These are phyloP conservation scores for Thaumetopoea pityocampa DNA, from an alignment of 1,140 invertebrate genomes.

Conservation along the genomic window DNA sequence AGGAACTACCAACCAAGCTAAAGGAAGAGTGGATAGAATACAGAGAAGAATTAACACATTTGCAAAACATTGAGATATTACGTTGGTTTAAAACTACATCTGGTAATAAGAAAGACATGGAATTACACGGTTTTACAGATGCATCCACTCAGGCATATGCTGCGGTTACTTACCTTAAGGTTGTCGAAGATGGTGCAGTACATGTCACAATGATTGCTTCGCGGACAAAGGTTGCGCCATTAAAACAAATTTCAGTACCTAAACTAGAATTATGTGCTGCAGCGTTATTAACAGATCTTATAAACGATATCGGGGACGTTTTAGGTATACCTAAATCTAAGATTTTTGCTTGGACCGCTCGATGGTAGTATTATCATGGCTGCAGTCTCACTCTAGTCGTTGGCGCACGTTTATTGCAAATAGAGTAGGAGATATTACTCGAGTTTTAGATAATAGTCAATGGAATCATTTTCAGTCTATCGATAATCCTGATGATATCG, in stretches of 20 bases:
- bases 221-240: conserved; percentile 32
- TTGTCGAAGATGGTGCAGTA: conserved; percentile 22
- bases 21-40: conserved; percentile 25
- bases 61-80: conserved; percentile 25
- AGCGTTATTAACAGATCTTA: conserved; percentile 25
- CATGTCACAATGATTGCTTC: conserved; percentile 17
- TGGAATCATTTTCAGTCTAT: no score
- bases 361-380: conserved; percentile 30
- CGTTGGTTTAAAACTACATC: conserved; percentile 21
- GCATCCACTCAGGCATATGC: conserved; percentile 34
- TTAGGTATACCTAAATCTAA: no score
- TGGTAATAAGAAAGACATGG: conserved; percentile 10
- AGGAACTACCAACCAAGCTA: conserved; percentile 23
- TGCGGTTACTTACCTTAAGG: conserved; percentile 26
- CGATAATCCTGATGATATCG: no score
- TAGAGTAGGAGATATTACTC: conserved; percentile 47
- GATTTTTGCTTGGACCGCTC: conserved; percentile 52
- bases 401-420: conserved; percentile 53
- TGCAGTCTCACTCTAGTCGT: conserved; percentile 24
- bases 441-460: conserved; percentile 30
- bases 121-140: conserved; percentile 38
- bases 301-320: conserved; percentile 16
- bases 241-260: conserved; percentile 27
- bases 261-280: no score
- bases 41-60: conserved; percentile 18